These are phyloP conservation scores for Erpobdella octoculata DNA, from an alignment of 2,888 invertebrate genomes.

Conservation along the genomic window DNA sequence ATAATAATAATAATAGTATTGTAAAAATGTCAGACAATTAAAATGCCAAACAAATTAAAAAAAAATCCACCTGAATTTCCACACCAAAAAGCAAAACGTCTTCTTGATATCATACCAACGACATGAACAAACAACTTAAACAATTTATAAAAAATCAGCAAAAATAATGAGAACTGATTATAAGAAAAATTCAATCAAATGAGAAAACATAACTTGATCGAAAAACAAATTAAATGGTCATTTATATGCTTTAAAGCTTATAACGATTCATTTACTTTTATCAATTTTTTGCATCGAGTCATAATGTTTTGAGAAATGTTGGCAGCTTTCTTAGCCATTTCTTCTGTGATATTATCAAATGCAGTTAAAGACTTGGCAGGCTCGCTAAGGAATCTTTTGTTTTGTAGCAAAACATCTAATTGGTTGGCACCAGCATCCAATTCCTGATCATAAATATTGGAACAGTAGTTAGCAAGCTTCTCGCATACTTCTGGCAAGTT, in stretches of 20 bases:
- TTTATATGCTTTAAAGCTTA: too few relatives aligned
- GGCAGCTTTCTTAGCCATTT: background rate
- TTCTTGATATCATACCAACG: too few relatives aligned
- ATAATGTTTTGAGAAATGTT: background rate
- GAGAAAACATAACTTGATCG: background rate
- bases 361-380: background rate
- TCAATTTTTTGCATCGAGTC: background rate
- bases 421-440: background rate
- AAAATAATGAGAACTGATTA: too few relatives aligned
- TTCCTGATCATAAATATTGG: background rate
- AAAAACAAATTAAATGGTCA: too few relatives aligned
- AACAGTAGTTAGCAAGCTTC: background rate
- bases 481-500: background rate
- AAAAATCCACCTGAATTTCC: too few relatives aligned
- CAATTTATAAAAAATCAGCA: too few relatives aligned
- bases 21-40: too few relatives aligned
- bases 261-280: background rate
- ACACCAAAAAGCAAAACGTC: too few relatives aligned
- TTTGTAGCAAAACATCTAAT: background rate
- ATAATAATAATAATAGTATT: too few relatives aligned
- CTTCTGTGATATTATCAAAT: constrained; percentile 1
- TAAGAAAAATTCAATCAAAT: too few relatives aligned
- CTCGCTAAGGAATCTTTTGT: background rate
- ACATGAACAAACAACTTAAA: too few relatives aligned
- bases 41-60: too few relatives aligned